phyloP scores from a whole-genome alignment of 2,797 vertebrate genomes.

The Lophotriccus pileatus region DNA sequence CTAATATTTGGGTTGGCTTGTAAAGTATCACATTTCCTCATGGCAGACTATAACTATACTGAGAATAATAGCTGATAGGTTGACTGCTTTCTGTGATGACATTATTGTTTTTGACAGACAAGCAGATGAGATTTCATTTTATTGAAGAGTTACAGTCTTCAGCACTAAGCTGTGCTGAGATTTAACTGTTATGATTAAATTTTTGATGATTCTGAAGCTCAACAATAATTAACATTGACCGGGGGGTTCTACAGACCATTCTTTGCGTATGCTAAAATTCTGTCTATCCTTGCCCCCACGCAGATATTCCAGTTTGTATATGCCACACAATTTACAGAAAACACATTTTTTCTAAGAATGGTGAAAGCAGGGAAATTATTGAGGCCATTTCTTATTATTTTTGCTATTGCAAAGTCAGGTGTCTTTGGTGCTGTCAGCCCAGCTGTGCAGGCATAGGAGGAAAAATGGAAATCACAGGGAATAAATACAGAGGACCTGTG shows the following conservation, averaged over 20 bases:
- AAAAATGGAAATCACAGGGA: neutral
- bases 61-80: neutral
- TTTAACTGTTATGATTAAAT: conserved; percentile 16
- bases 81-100: neutral
- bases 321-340: neutral
- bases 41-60: neutral
- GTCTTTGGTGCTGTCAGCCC: neutral
- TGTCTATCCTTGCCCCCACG: neutral
- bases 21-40: neutral
- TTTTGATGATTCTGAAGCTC: conserved; percentile 15
- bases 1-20: conserved; percentile 14
- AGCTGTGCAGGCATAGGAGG: neutral
- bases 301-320: neutral
- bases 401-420: neutral
- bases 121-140: conserved; percentile 32
- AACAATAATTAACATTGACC: conserved; percentile 20
- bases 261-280: neutral
- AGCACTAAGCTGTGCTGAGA: neutral
- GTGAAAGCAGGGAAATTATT: neutral
- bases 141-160: neutral
- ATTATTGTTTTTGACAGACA: conserved; percentile 49
- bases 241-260: neutral
- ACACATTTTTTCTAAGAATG: neutral
- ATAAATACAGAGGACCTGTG: neutral
- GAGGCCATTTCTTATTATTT: neutral